Conservation (phyloP, 2,888 invertebrate genomes). For the Escarpia spicata region DNA sequence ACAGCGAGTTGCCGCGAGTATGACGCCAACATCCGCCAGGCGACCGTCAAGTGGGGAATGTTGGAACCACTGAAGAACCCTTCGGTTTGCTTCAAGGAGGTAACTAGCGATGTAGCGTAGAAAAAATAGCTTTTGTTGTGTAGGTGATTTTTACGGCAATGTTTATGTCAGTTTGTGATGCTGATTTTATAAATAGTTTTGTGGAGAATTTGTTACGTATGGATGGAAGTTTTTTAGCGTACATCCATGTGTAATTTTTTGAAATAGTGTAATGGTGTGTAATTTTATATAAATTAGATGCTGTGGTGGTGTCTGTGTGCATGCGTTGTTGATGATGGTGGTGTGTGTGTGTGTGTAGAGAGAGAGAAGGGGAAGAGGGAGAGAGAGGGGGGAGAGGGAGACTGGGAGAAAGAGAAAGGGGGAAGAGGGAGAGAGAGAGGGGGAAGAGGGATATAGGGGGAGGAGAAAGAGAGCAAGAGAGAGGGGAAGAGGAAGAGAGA, state of each 20-base stretch:
- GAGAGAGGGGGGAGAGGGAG: too few relatives aligned
- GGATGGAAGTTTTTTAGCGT: not conserved
- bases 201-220: not conserved
- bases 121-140: not conserved
- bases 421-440: too few relatives aligned
- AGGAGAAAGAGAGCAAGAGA: too few relatives aligned
- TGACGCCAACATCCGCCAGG: constrained; percentile 94
- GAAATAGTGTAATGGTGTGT: too few relatives aligned
- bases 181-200: not conserved
- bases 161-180: not conserved
- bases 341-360: too few relatives aligned
- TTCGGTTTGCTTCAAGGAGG: constrained; percentile 90
- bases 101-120: constrained; percentile 52
- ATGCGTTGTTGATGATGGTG: too few relatives aligned
- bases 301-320: too few relatives aligned
- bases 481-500: too few relatives aligned
- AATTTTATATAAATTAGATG: too few relatives aligned
- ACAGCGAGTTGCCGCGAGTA: constrained; percentile 91
- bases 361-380: too few relatives aligned
- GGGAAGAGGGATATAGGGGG: too few relatives aligned
- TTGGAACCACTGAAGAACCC: constrained; percentile 90
- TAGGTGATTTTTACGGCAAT: not conserved
- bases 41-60: constrained; percentile 96
- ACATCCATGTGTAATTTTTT: not conserved
- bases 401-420: too few relatives aligned